Conservation (phyloP, 1,140 invertebrate genomes). For the Polypedilum pembai region DNA sequence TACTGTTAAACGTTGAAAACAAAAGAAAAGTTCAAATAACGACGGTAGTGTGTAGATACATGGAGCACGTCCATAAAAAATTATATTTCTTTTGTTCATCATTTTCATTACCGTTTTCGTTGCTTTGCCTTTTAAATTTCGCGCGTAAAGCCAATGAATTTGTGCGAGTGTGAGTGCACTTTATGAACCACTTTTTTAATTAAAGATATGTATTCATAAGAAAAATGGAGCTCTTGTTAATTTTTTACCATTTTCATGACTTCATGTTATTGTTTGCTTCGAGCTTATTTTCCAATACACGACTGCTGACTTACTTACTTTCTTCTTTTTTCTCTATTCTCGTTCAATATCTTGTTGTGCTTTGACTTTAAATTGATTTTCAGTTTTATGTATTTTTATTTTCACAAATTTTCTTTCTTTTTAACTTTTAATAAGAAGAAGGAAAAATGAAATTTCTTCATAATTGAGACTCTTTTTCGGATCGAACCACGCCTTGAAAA, state of each 20-base stretch:
- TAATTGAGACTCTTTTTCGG: background rate
- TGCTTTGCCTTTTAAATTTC: too few relatives aligned
- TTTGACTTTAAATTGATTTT: background rate
- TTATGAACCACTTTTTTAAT: too few relatives aligned
- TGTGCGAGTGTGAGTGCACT: too few relatives aligned
- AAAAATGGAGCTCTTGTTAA: too few relatives aligned
- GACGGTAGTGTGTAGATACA: slow-evolving; percentile 1
- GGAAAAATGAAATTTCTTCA: background rate
- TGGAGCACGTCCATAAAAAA: background rate
- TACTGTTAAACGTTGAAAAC: background rate
- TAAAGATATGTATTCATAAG: too few relatives aligned
- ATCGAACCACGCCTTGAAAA: slow-evolving; percentile 10
- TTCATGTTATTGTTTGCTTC: background rate
- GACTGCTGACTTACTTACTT: background rate
- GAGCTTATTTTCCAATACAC: background rate
- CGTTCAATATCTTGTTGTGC: too few relatives aligned
- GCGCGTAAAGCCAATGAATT: too few relatives aligned
- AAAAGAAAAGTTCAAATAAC: slow-evolving; percentile 7
- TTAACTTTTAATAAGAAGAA: background rate
- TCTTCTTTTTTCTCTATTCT: too few relatives aligned
- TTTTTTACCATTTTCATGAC: too few relatives aligned
- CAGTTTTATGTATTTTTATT: background rate
- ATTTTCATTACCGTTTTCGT: background rate
- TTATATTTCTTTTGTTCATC: background rate
- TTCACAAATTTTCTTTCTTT: background rate